Evolutionary conservation across 2,888 invertebrate genomes (phyloP), one percentile per base, ranked within the genome.

Genomic region (Watsonalla binaria): DNA sequence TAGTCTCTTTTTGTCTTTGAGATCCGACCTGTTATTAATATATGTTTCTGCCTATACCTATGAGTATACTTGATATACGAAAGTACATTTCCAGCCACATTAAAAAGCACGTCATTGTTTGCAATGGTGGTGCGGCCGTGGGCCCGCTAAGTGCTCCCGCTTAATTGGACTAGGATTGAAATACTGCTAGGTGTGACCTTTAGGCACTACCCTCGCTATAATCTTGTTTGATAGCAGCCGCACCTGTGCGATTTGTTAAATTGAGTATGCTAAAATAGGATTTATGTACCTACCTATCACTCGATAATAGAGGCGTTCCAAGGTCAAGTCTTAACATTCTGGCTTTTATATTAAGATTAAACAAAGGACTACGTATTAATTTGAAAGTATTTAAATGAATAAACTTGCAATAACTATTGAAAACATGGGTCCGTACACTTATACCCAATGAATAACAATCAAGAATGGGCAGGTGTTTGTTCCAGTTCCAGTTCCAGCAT

Each of bases 171-270:
- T 72, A 75, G 72, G 66, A 66, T 78, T 72, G 66, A 71, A 73
- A 78, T 77, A 74, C 76, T 57, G 66, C 63, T 69, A 77, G 79
- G 78, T 68, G 78, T 74, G 84, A 78, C 82, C 76, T 80, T 78
- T 78, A 64, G 62, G 60, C 62, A 67, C 66, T 66, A 68, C 71
- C 70, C 68, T 68, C 68, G 11, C 8, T 70, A 74, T 73, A 70
- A 66, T 68, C 68, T 72, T 76, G 68, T 68, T 72, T 76, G 68
- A 76, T 72, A 60, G 63, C 57, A 47, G 71, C 76, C 82, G 61
- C 79, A 73, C 81, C 78, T 76, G 62, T 59, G 55, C 59, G 53
- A 60, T 66, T 68, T 58, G 62, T 66, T 65, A 46, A 5, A 5
- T 42, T 11, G 5, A 42, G 42, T 42, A 37, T 42, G 11, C 11